Percentiles rank a stretch among this genome's conserved stretches.
Conservation (phyloP, 2,888 invertebrate species). For the Tenthredo notha region DNA sequence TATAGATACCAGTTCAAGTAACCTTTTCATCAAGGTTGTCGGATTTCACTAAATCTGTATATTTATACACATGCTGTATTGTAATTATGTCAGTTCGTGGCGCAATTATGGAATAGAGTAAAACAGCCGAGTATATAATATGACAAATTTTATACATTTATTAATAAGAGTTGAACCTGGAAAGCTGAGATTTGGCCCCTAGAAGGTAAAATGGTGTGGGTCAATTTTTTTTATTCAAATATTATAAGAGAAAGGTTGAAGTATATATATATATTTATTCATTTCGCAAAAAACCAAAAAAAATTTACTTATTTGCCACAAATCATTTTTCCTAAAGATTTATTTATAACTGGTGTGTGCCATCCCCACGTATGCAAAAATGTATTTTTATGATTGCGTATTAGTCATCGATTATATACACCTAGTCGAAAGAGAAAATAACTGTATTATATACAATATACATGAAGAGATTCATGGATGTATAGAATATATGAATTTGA, state of each 20-base stretch:
- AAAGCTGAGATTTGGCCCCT: not conserved
- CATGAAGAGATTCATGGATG: not conserved
- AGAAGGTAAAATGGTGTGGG: not conserved
- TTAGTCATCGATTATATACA: not conserved
- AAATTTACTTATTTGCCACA: not conserved
- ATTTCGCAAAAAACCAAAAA: no score
- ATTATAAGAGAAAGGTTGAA: not conserved
- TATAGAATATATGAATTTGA: not conserved
- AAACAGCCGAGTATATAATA: not conserved
- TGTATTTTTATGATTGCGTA: not conserved
- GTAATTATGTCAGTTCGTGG: not conserved
- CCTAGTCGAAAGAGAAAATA: not conserved
- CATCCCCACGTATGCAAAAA: not conserved
- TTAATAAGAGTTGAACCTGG: not conserved
- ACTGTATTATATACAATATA: not conserved
- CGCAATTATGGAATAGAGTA: not conserved
- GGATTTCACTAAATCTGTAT: slow-evolving; percentile 47
- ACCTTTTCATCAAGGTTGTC: slow-evolving; percentile 65
- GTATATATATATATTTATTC: no score
- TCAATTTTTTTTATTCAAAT: not conserved
- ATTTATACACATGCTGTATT: not conserved
- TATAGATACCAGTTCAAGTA: slow-evolving; percentile 46
- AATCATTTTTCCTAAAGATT: not conserved
- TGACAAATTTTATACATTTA: not conserved
- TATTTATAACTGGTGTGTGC: not conserved